phyloP scores from a whole-genome alignment of 2,113 vertebrate species.

The Scolopax mira region DNA sequence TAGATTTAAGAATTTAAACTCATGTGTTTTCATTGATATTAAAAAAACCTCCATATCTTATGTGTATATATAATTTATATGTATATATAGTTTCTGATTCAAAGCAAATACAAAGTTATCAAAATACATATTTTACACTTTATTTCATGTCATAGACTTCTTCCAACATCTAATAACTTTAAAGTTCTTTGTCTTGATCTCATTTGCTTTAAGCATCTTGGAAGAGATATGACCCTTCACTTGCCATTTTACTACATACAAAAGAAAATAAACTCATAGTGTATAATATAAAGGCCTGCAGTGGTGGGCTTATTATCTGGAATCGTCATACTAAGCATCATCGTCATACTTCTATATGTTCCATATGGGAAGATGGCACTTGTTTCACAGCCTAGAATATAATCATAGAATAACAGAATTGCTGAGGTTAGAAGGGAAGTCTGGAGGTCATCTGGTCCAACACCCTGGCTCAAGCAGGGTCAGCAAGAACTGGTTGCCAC shows the following conservation, averaged over 20 bases:
- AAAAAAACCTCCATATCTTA: not conserved
- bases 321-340: not conserved
- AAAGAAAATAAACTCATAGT: not conserved
- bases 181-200: not conserved
- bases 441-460: not conserved
- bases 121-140: not conserved
- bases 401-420: not conserved
- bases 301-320: not conserved
- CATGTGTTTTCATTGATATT: not conserved
- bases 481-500: not conserved
- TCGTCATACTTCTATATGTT: not conserved
- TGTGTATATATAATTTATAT: not conserved
- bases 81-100: not conserved
- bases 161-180: not conserved
- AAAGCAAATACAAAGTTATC: not conserved
- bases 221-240: not conserved
- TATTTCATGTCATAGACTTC: not conserved
- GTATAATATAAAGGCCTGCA: not conserved
- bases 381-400: not conserved
- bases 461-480: not conserved
- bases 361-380: not conserved
- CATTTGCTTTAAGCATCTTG: not conserved
- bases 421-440: not conserved
- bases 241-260: not conserved
- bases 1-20: not conserved